These are phyloP conservation scores for Austrofundulus limnaeus DNA, from an alignment of 2,113 vertebrate species.

Conservation along the genomic window DNA sequence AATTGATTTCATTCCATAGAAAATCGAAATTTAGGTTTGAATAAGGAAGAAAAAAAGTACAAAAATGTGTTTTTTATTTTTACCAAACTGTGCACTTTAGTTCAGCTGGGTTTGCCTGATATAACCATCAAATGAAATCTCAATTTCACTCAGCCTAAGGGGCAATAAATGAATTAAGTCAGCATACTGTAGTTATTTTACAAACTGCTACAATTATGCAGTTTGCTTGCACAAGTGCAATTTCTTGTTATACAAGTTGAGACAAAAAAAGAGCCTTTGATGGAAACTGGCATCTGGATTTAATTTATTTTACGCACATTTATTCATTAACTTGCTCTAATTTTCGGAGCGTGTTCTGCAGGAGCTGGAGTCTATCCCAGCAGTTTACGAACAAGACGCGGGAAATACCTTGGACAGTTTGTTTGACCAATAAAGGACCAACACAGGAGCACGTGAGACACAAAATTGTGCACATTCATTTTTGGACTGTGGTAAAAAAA, in stretches of 20 bases:
- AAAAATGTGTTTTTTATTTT: neutral
- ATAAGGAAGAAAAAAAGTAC: neutral
- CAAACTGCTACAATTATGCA: neutral
- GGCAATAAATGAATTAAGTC: neutral
- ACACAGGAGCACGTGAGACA: neutral
- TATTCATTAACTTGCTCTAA: neutral
- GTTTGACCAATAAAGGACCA: neutral
- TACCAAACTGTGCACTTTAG: neutral
- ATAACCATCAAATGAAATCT: neutral
- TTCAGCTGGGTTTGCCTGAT: neutral
- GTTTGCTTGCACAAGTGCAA: neutral
- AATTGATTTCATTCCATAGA: constrained; percentile 19
- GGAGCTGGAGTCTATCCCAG: neutral
- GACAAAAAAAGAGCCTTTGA: neutral
- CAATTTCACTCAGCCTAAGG: neutral
- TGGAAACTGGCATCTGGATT: neutral
- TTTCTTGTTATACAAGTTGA: neutral
- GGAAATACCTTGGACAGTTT: neutral
- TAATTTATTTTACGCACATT: neutral
- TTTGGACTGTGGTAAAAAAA: no score
- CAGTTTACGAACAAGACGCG: neutral
- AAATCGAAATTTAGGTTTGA: constrained; percentile 3
- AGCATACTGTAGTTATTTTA: neutral
- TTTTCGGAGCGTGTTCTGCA: neutral
- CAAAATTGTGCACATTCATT: neutral